These are phyloP conservation scores for Neogobius melanostomus DNA, from an alignment of 2,113 vertebrate genomes.

Conservation along the genomic window DNA sequence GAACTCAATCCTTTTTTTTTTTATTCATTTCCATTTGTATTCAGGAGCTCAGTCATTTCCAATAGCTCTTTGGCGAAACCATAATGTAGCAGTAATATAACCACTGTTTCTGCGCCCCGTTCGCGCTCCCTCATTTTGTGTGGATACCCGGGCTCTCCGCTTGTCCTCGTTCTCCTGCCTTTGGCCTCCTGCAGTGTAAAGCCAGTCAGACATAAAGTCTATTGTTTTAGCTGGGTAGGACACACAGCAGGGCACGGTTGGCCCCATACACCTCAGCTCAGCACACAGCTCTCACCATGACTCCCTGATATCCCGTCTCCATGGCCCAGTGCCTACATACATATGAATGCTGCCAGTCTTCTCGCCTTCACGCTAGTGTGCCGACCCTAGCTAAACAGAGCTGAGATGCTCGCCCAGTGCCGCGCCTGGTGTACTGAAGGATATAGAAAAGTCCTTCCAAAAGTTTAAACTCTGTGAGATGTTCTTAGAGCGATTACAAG, in stretches of 20 bases:
- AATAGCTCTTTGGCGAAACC: constrained; percentile 19
- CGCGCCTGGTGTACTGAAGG: constrained; percentile 28
- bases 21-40: neutral
- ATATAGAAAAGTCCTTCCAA: constrained; percentile 18
- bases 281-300: constrained; percentile 62
- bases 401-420: constrained; percentile 47
- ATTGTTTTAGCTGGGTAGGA: constrained; percentile 71
- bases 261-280: constrained; percentile 50
- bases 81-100: neutral
- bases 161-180: constrained; percentile 14
- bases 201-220: constrained; percentile 72
- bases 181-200: constrained; percentile 56
- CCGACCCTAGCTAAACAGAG: constrained; percentile 47
- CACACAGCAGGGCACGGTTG: constrained; percentile 64
- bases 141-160: constrained; percentile 2
- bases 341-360: constrained; percentile 66
- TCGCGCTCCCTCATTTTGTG: neutral
- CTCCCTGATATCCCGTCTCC: constrained; percentile 59
- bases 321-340: constrained; percentile 66
- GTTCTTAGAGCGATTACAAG: constrained; percentile 49
- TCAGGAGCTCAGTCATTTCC: neutral
- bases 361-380: constrained; percentile 65
- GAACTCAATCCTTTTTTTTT: neutral
- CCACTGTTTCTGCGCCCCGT: neutral
- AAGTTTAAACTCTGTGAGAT: constrained; percentile 42